A percentile compares a stretch with the other conserved stretches of the same genome.
Evolutionary conservation across 2,888 invertebrate species (phyloP).

Genomic region (Cephus pulcher): DNA sequence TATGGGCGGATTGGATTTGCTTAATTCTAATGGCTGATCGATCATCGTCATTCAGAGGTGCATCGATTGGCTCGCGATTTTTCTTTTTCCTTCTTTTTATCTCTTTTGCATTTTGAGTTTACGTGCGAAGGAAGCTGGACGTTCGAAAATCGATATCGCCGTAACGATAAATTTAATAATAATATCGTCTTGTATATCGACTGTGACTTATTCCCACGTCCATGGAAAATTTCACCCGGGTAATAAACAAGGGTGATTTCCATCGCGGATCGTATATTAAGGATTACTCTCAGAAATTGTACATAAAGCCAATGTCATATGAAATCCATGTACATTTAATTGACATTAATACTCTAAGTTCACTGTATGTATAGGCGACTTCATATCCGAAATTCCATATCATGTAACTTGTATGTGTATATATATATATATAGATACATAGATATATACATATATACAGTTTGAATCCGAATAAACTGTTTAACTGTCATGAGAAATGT

Average conservation of each 20-base stretch:
- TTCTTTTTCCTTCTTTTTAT: background rate
- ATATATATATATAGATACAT: background rate
- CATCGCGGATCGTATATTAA: background rate
- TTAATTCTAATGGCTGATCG: background rate
- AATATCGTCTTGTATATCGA: background rate
- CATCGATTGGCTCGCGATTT: background rate
- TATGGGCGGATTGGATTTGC: background rate
- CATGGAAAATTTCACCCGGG: background rate
- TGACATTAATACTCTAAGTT: conserved; percentile 41
- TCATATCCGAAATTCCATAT: conserved; percentile 60
- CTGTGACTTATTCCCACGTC: background rate
- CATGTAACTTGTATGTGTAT: conserved; percentile 61
- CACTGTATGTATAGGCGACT: conserved; percentile 55
- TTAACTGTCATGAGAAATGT: conserved; percentile 50
- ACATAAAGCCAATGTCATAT: conserved; percentile 9
- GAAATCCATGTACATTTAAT: conserved; percentile 38
- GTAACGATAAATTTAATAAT: background rate
- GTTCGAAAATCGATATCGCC: background rate
- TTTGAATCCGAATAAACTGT: conserved; percentile 62
- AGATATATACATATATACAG: conserved; percentile 31
- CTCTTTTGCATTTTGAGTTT: background rate
- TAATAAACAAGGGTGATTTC: background rate
- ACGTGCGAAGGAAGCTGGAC: background rate
- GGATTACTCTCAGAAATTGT: conserved; percentile 1
- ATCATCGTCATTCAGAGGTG: background rate